Percentiles rank a stretch among this genome's conserved stretches.
These are phyloP conservation scores for Pardalotus punctatus DNA, from an alignment of 2,113 vertebrate genomes.

Conservation along the genomic window DNA sequence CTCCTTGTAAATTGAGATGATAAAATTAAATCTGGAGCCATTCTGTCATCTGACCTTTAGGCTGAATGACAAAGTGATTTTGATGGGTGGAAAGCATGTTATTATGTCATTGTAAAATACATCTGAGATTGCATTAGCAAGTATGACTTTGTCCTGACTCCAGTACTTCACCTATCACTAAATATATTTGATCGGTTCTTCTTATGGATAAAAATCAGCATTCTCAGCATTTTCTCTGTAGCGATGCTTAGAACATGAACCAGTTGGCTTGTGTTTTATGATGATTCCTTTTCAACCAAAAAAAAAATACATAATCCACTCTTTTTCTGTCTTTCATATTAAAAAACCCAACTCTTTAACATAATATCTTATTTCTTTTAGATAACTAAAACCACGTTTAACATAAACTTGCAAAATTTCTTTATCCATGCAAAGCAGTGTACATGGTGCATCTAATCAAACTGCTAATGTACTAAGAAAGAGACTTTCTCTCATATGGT, in stretches of 20 bases:
- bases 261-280: not conserved
- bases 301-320: not conserved
- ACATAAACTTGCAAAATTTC: not conserved
- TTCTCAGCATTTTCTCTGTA: not conserved
- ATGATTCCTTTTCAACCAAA: not conserved
- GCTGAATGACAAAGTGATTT: not conserved
- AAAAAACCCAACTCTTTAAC: not conserved
- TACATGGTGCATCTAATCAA: not conserved
- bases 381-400: not conserved
- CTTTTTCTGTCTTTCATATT: not conserved
- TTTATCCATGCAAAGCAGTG: not conserved
- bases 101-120: not conserved
- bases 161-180: not conserved
- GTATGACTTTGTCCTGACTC: not conserved
- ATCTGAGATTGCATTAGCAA: not conserved
- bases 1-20: not conserved
- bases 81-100: not conserved
- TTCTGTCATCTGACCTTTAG: slow-evolving; percentile 23
- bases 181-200: not conserved
- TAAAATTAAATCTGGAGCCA: not conserved
- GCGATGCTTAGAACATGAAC: not conserved
- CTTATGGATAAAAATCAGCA: not conserved
- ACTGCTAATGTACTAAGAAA: not conserved
- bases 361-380: not conserved
- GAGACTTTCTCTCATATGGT: not conserved